Conservation (phyloP, 2,888 invertebrate genomes). For the Lobophora halterata region DNA sequence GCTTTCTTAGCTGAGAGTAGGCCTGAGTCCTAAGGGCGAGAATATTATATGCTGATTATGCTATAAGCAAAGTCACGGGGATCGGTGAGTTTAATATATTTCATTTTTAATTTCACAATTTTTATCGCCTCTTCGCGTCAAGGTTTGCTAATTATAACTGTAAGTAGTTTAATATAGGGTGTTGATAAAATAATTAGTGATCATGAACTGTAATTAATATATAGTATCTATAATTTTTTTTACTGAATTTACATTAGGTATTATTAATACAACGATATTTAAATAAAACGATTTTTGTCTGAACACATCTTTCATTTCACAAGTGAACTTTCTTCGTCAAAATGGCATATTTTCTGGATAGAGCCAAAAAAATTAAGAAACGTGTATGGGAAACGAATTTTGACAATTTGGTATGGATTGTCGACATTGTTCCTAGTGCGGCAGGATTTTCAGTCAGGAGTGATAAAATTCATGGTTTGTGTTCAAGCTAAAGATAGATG, state of each 20-base stretch:
- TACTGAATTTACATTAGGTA: not conserved
- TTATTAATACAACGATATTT: not conserved
- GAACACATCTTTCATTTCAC: constrained; percentile 2
- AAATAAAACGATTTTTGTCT: constrained; percentile 9
- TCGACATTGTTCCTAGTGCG: constrained; percentile 47
- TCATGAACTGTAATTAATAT: constrained; percentile 13
- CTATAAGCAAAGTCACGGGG: too few species aligned
- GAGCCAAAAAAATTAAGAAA: constrained; percentile 32
- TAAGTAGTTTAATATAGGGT: constrained; percentile 20
- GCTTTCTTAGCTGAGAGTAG: too few species aligned
- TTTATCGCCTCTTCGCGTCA: too few species aligned
- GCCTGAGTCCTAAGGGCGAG: too few species aligned
- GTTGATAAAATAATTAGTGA: constrained; percentile 17
- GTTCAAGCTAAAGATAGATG: not conserved
- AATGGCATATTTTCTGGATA: constrained; percentile 30
- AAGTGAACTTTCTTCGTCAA: constrained; percentile 5
- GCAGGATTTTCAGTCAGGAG: constrained; percentile 48
- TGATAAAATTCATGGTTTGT: constrained; percentile 43
- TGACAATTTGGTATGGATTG: constrained; percentile 50
- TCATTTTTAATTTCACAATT: too few species aligned
- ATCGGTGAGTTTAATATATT: too few species aligned
- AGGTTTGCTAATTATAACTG: too few species aligned
- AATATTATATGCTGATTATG: too few species aligned
- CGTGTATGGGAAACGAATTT: constrained; percentile 40
- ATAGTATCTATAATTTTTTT: constrained; percentile 10